phyloP scores from a whole-genome alignment of 1,140 invertebrate species.

The Drosophila sucinea region DNA sequence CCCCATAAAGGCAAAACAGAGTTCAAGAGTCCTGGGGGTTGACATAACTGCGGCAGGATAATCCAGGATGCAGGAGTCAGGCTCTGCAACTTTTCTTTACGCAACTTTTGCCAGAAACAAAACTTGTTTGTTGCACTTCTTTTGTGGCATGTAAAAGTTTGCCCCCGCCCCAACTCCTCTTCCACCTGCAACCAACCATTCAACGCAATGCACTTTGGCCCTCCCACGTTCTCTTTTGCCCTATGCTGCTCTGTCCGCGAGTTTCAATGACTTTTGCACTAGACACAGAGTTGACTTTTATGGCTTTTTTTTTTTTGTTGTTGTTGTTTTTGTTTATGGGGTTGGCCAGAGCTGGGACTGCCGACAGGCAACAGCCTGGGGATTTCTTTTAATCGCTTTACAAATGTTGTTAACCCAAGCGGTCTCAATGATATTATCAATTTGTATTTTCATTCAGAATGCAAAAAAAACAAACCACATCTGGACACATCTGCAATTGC shows the following conservation, averaged over 20 bases:
- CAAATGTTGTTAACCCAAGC: conserved; percentile 15
- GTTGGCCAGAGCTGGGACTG: too few relatives aligned
- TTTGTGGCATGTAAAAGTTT: conserved; percentile 34
- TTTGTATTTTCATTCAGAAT: conserved; percentile 23
- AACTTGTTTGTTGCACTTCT: conserved; percentile 69
- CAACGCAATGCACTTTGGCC: not conserved
- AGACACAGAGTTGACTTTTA: conserved; percentile 61
- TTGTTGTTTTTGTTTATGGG: too few relatives aligned
- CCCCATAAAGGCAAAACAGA: not conserved
- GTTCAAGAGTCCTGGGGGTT: conserved; percentile 10
- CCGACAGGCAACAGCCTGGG: not conserved
- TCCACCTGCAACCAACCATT: not conserved
- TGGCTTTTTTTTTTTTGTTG: conserved; percentile 56
- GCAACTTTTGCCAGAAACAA: conserved; percentile 56
- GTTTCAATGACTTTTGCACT: conserved; percentile 74
- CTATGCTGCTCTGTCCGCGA: conserved; percentile 14
- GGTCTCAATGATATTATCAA: conserved; percentile 26
- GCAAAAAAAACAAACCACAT: not conserved
- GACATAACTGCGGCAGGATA: conserved; percentile 4
- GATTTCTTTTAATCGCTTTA: conserved; percentile 29
- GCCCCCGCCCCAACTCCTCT: not conserved
- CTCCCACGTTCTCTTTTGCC: not conserved
- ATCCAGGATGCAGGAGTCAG: conserved; percentile 3
- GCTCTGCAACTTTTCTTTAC: conserved; percentile 41
- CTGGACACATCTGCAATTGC: conserved; percentile 12